Base-by-base conservation (phyloP, 2,797 vertebrate genomes). In the Myotis vivesi region DNA sequence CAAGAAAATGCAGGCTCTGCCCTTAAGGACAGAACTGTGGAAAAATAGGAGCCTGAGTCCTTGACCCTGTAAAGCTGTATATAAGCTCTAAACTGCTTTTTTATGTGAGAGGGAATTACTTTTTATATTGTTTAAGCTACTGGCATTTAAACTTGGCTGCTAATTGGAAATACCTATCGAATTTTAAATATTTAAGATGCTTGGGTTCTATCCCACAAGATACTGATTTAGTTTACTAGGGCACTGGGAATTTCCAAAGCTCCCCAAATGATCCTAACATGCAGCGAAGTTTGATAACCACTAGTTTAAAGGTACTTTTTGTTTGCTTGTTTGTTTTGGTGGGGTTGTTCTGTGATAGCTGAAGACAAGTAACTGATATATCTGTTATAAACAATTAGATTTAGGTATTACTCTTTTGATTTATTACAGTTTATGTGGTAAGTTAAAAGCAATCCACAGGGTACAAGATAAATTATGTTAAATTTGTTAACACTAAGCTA, bases 51-150 rank as follows among this genome's bases (percentile, higher is more conserved):
- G n/a, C 12, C 23, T 64, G 30, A 80, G 19, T 84, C 44, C 16
- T 16, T 83, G 25, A 72, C 44, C 2, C 8, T 76, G 36, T 8
- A 53, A 19, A 69, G 8, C 15, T 82, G 22, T n/a, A 38, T 71
- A 38, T 87, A 71, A 75, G 22, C 28, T 86, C 19, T 46, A 38
- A 75, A 57, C 19, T 72, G 25, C 49, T 62, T 86, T 86, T 94
- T 81, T 22, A 76, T 0, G 0, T 2, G 22, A 57, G 28, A 8
- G 36, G 87, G 36, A 92, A 64, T 92, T 75, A 87, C 22, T 19
- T 93, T 79, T 41, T 28, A 36, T 91, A 38, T 84, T 93, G 53
- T 75, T 91, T 80, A 87, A 94, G 36, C 55, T 33, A 66, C 28
- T 87, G n/a, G 3, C 23, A 87, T 44, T 80, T 91, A 89, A 88